Evolutionary conservation across 2,113 vertebrate genomes (phyloP).

Genomic region (Prochilodus magdalenae): DNA sequence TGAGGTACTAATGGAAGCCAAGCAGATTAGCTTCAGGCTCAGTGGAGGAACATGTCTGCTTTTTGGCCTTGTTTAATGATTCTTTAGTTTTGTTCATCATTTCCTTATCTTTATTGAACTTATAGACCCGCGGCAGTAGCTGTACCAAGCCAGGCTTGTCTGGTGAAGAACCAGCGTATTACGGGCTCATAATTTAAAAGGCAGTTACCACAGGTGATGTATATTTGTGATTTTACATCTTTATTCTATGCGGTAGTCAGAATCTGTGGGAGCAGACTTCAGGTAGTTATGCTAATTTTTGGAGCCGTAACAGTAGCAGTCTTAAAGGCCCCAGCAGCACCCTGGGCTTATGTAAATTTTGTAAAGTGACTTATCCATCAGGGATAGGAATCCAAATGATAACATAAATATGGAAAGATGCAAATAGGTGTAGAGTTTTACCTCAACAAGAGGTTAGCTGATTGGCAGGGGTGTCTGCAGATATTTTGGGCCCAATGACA

Average conservation of each 20-base stretch:
- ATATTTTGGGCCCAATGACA: not conserved
- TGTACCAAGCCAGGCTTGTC: constrained; percentile 12
- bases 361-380: constrained; percentile 32
- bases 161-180: constrained; percentile 3
- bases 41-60: constrained; percentile 57
- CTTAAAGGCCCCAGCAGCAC: constrained; percentile 4
- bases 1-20: constrained; percentile 62
- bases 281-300: constrained; percentile 43
- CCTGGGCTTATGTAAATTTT: constrained; percentile 47
- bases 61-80: constrained; percentile 68
- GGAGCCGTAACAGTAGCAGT: not conserved
- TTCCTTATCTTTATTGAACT: constrained; percentile 64
- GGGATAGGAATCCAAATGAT: constrained; percentile 27
- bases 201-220: constrained; percentile 7
- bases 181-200: not conserved
- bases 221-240: constrained; percentile 1
- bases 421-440: constrained; percentile 7
- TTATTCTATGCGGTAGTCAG: not conserved
- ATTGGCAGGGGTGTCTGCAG: constrained; percentile 5
- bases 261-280: not conserved
- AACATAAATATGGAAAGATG: constrained; percentile 43
- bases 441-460: not conserved
- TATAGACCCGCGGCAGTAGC: constrained; percentile 46
- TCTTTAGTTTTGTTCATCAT: constrained; percentile 66
- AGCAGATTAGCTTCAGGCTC: constrained; percentile 65